Evolutionary conservation across 1,140 invertebrate genomes (phyloP).

Genomic region (Agraylea sexmaculata): DNA sequence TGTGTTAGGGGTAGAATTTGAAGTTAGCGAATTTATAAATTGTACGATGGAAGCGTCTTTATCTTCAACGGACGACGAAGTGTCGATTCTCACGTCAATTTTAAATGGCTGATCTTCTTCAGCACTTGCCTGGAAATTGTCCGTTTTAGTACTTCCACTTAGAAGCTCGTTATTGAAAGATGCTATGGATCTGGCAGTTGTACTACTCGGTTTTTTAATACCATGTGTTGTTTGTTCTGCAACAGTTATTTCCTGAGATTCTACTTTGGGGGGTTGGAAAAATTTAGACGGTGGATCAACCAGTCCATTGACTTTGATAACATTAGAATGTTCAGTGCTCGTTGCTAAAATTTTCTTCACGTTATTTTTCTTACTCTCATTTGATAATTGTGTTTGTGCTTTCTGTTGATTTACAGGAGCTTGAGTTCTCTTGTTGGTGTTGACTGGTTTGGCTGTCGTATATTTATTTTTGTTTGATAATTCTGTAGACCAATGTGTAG

Average conservation of each 20-base stretch:
- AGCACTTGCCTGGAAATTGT: not conserved
- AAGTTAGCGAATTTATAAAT: no score
- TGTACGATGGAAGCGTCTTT: no score
- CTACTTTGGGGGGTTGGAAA: slow-evolving; percentile 13
- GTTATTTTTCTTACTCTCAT: no score
- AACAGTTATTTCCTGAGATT: not conserved
- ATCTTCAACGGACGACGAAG: no score
- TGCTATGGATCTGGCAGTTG: slow-evolving; percentile 19
- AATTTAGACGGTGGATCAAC: slow-evolving; percentile 15
- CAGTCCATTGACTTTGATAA: not conserved
- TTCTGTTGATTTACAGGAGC: slow-evolving; percentile 17
- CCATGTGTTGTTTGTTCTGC: slow-evolving; percentile 1
- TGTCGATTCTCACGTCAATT: no score
- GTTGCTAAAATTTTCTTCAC: no score
- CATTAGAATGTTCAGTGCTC: no score
- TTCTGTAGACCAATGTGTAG: slow-evolving; percentile 21
- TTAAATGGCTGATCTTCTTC: slow-evolving; percentile 4
- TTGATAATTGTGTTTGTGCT: slow-evolving; percentile 10
- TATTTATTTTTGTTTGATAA: slow-evolving; percentile 8
- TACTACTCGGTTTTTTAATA: slow-evolving; percentile 11
- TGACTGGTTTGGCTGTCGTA: slow-evolving; percentile 12
- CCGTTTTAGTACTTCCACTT: no score
- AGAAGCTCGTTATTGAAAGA: slow-evolving; percentile 19
- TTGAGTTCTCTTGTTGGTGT: slow-evolving; percentile 1
- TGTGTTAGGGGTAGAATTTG: slow-evolving; percentile 1